These are phyloP conservation scores for Echeneis naucrates DNA, from an alignment of 2,797 vertebrate genomes.

Conservation along the genomic window DNA sequence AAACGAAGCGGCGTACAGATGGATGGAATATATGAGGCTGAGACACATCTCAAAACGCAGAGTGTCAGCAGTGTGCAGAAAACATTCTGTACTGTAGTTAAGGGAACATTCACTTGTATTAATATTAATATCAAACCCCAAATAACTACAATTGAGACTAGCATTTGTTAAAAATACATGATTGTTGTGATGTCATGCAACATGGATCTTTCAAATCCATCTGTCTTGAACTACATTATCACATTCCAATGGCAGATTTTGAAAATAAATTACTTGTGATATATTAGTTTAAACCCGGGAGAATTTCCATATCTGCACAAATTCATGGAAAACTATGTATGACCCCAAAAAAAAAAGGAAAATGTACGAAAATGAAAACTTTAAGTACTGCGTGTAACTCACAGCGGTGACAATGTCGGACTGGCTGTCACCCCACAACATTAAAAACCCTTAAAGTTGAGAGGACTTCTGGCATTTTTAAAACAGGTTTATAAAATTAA, in stretches of 20 bases:
- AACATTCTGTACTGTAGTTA: background rate
- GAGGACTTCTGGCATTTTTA: slow-evolving; percentile 23
- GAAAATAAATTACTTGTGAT: slow-evolving; percentile 7
- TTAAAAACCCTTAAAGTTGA: slow-evolving; percentile 17
- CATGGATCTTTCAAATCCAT: background rate
- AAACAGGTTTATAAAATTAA: slow-evolving; percentile 19
- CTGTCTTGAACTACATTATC: background rate
- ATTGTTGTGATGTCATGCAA: background rate
- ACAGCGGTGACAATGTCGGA: slow-evolving; percentile 14
- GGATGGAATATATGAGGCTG: slow-evolving; percentile 21
- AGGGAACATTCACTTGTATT: background rate
- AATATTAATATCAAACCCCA: background rate
- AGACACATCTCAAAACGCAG: slow-evolving; percentile 25
- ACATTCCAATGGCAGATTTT: background rate
- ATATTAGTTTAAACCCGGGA: background rate
- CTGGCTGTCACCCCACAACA: slow-evolving; percentile 1
- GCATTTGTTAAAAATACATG: slow-evolving; percentile 4
- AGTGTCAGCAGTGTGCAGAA: background rate
- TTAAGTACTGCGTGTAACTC: background rate
- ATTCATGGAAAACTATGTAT: background rate
- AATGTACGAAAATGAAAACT: background rate
- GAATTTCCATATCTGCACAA: background rate
- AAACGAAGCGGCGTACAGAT: slow-evolving; percentile 28
- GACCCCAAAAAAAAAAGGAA: background rate
- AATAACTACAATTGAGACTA: background rate